Conservation (phyloP, 2,113 vertebrate species). For the Alces alces region DNA sequence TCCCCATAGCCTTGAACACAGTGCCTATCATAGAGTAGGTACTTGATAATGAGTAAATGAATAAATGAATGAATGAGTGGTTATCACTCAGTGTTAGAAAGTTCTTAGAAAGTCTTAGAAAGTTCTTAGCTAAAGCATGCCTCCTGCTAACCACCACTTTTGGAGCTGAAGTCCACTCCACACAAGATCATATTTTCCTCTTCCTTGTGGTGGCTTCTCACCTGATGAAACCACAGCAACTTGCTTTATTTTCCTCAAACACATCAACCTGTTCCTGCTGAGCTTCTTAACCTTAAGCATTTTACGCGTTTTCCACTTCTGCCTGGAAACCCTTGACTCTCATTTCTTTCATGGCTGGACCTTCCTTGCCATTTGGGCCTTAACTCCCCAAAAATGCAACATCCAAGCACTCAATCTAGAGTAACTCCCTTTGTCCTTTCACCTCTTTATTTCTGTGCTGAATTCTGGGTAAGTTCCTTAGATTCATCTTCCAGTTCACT, state of each 20-base stretch:
- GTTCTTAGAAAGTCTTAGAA: background rate
- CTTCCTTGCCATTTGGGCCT: background rate
- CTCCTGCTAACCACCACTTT: background rate
- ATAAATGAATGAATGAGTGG: accelerated
- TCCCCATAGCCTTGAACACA: background rate
- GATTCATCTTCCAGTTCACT: background rate
- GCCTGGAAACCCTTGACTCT: background rate
- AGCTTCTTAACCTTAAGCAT: background rate
- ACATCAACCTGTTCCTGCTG: background rate
- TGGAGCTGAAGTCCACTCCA: background rate
- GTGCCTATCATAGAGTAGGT: background rate
- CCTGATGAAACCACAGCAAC: accelerated
- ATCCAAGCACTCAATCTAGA: background rate
- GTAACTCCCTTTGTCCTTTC: too few species aligned
- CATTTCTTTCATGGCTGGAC: background rate
- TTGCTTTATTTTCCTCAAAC: background rate
- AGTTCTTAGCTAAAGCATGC: background rate
- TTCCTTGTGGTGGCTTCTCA: background rate
- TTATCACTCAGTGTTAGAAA: background rate
- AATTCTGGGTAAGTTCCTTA: background rate
- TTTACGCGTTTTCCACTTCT: background rate
- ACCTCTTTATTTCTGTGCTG: background rate
- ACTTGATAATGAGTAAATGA: background rate
- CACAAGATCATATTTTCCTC: background rate
- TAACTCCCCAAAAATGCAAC: background rate